Base-by-base conservation (phyloP, 2,797 vertebrate genomes). In the Chaetophractus vellerosus region DNA sequence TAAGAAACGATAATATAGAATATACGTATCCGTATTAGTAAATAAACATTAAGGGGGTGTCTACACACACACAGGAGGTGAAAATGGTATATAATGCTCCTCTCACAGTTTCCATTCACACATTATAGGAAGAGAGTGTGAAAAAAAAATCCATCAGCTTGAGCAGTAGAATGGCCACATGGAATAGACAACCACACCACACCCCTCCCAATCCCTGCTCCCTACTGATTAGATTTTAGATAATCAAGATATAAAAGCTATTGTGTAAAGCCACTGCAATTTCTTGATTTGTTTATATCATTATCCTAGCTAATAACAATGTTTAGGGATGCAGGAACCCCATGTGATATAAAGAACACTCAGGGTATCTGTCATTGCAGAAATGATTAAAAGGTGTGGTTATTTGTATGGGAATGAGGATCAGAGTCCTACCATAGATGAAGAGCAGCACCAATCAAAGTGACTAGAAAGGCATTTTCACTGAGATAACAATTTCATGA, bases 1-100 rank as follows among this genome's bases (percentile, higher is more conserved):
- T 45, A 52, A 95, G 66, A 92, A 92, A 88, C 23, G 71, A 92
- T 5, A 45, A 94, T 95, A 72, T 85, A 59, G 16, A 7, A 91
- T 48, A 10, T n/a, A 69, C 69, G 14, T 33, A 50, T 84, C 28
- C 50, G 48, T 23, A 71, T 2, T 45, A 5, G 45, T 18, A 57
- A 63, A 95, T 93, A 92, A 59, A 57, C 23, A 71, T 5, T 8
- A 6, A 66, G 48, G 36, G n/a, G 28, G 26, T 59, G 1, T 76
- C 61, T 41, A 76, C 11, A 72, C 59, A 68, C 4, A 41, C 7
- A 68, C 1, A 52, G 50, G 57, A 72, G 48, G 55, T 84, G 61
- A 71, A 41, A 96, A 50, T 55, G 8, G n/a, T 71, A 50, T 33
- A 80, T 15, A 72, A 66, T 3, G 63, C 31, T 96, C 48, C 14